Conservation (phyloP, 2,113 vertebrate species). For the Pitta sordida region DNA sequence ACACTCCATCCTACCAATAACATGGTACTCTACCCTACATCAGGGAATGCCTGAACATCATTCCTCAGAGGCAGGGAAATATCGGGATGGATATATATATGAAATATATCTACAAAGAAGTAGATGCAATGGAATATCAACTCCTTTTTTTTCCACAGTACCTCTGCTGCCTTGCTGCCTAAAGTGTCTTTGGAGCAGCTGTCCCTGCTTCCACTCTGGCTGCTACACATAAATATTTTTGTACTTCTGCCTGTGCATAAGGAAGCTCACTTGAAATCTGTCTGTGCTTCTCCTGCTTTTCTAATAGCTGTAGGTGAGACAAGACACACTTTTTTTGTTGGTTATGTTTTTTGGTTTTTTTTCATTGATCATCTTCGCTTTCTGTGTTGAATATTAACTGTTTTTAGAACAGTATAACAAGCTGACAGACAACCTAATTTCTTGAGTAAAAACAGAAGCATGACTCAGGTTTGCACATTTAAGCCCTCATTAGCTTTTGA, state of each 20-base stretch:
- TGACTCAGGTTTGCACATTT: not conserved
- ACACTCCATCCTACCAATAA: no score
- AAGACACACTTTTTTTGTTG: not conserved
- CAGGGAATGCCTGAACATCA: not conserved
- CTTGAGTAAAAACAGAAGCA: not conserved
- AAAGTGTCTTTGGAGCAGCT: not conserved
- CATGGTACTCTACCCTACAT: no score
- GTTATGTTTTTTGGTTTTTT: not conserved
- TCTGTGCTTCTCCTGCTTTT: not conserved
- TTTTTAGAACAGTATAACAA: not conserved
- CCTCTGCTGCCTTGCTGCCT: not conserved
- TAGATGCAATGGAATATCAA: not conserved
- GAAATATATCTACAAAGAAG: not conserved
- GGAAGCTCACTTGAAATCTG: not conserved
- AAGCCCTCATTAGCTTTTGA: not conserved
- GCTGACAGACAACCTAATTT: not conserved
- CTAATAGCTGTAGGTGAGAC: not conserved
- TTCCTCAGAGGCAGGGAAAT: not conserved
- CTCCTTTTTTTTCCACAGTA: not conserved
- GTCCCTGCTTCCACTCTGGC: not conserved
- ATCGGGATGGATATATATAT: not conserved
- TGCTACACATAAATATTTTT: not conserved
- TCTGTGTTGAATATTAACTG: not conserved
- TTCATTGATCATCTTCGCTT: not conserved
- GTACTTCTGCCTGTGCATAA: not conserved